phyloP scores from a whole-genome alignment of 1,140 invertebrate genomes.

The Vollenhovia emeryi region DNA sequence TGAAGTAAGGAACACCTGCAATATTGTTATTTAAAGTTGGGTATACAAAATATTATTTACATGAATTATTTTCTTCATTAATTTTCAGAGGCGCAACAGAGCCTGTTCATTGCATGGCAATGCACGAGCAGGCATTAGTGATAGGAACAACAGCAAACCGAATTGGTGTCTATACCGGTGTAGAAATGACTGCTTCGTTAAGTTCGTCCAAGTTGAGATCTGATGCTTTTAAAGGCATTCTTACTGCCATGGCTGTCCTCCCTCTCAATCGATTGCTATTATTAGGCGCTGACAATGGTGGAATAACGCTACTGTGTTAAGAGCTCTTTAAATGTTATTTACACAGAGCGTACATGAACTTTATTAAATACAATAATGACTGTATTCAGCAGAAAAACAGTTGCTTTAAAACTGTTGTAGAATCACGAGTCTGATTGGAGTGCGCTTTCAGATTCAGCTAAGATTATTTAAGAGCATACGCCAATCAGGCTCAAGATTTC shows the following conservation, averaged over 20 bases:
- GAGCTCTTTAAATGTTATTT: not conserved
- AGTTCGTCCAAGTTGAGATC: slow-evolving; percentile 94
- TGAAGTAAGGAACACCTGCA: slow-evolving; percentile 89
- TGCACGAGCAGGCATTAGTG: slow-evolving; percentile 91
- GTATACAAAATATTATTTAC: slow-evolving; percentile 1
- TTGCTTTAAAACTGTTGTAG: no score
- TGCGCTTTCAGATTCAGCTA: no score
- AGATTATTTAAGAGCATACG: no score
- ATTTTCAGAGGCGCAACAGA: slow-evolving; percentile 91
- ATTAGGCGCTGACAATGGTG: slow-evolving; percentile 95
- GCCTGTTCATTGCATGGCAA: slow-evolving; percentile 94
- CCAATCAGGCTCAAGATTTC: no score
- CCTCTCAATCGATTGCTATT: slow-evolving; percentile 95
- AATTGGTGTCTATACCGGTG: slow-evolving; percentile 94
- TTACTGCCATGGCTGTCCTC: slow-evolving; percentile 95
- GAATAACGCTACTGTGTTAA: slow-evolving; percentile 93
- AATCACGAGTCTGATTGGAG: no score
- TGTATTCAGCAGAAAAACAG: no score
- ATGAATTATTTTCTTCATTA: not conserved
- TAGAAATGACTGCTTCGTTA: slow-evolving; percentile 91
- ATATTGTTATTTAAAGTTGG: slow-evolving; percentile 41
- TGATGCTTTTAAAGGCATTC: slow-evolving; percentile 95
- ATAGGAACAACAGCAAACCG: slow-evolving; percentile 95
- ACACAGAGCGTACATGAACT: not conserved
- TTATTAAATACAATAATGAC: slow-evolving; percentile 3